These are phyloP conservation scores for Taeniopygia guttata DNA, from an alignment of 2,797 vertebrate species.

Conservation along the genomic window DNA sequence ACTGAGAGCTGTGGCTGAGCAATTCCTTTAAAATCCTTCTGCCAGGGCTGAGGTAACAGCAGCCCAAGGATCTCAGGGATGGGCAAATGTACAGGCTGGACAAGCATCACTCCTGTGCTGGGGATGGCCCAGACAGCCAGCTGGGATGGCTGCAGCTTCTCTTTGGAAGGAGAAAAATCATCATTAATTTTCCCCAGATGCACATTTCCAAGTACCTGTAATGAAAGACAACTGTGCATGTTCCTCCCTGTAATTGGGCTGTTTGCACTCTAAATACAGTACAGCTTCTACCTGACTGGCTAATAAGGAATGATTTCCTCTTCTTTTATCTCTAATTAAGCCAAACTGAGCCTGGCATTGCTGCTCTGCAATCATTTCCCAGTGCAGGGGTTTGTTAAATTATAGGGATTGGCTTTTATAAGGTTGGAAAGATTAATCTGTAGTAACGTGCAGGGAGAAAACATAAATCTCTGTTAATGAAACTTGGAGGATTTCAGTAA, in stretches of 20 bases:
- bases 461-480: background rate
- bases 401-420: background rate
- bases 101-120: accelerated
- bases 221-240: background rate
- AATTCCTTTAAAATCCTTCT: background rate
- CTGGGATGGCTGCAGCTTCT: background rate
- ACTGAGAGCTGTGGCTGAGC: background rate
- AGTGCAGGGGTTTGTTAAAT: background rate
- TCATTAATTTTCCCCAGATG: background rate
- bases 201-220: background rate
- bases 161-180: background rate
- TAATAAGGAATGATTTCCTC: slow-evolving; percentile 39
- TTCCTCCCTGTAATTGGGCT: background rate
- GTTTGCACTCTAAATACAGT: slow-evolving; percentile 6
- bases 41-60: background rate
- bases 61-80: background rate
- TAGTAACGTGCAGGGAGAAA: background rate
- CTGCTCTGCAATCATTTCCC: background rate
- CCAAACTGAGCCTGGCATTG: background rate
- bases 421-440: background rate
- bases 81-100: background rate
- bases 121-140: background rate
- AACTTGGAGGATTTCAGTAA: background rate
- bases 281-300: slow-evolving; percentile 37
- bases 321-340: slow-evolving; percentile 49